These are phyloP conservation scores for Apodemus agrarius DNA, from an alignment of 2,797 vertebrate genomes.

Conservation along the genomic window DNA sequence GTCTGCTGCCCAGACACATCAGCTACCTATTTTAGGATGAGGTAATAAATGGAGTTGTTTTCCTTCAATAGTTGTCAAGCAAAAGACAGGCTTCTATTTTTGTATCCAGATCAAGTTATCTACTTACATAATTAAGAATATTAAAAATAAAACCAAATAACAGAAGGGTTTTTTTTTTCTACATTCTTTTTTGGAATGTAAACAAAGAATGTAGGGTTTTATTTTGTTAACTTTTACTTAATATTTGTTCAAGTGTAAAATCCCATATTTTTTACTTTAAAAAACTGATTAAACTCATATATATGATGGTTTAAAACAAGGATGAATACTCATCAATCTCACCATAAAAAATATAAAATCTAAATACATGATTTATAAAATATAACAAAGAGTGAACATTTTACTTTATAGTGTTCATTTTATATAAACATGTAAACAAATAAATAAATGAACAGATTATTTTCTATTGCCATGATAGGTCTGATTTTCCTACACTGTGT, in stretches of 20 bases:
- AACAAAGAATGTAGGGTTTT: no score
- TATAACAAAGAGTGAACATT: slow-evolving; percentile 62
- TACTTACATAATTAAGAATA: slow-evolving; percentile 50
- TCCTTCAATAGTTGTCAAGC: slow-evolving; percentile 61
- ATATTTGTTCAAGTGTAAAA: slow-evolving; percentile 57
- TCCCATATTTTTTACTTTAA: slow-evolving; percentile 34
- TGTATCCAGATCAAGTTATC: slow-evolving; percentile 73
- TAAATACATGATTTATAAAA: slow-evolving; percentile 57
- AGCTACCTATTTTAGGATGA: slow-evolving; percentile 72
- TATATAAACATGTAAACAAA: not conserved
- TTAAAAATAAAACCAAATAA: slow-evolving; percentile 72
- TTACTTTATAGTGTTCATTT: not conserved
- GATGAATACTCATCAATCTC: slow-evolving; percentile 40
- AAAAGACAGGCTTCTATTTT: slow-evolving; percentile 71
- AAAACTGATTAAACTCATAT: slow-evolving; percentile 56
- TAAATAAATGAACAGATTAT: slow-evolving; percentile 51
- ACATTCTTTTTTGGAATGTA: no score
- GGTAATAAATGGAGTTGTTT: slow-evolving; percentile 45
- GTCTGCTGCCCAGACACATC: slow-evolving; percentile 56
- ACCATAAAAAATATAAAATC: slow-evolving; percentile 66
- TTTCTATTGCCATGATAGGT: slow-evolving; percentile 75
- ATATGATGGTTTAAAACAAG: slow-evolving; percentile 45
- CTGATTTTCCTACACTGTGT: slow-evolving; percentile 77
- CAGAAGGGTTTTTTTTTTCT: not conserved
- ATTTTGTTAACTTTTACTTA: slow-evolving; percentile 53